These are phyloP conservation scores for Amblyopsis hoosieri DNA, from an alignment of 2,797 vertebrate genomes.

Conservation along the genomic window DNA sequence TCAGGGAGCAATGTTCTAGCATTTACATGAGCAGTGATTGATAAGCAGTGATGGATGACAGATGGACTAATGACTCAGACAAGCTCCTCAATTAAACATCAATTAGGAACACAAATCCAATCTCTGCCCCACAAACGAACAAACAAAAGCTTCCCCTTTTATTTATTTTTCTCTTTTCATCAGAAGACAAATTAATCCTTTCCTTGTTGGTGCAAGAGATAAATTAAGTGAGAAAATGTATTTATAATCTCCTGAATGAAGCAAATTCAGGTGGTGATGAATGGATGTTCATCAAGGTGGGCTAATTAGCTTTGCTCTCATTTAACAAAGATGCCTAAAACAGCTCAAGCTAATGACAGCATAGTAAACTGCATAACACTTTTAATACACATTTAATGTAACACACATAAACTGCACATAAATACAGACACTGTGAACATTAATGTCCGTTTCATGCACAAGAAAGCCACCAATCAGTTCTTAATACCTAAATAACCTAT, in stretches of 20 bases:
- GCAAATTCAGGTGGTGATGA: slow-evolving; percentile 40
- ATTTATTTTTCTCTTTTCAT: slow-evolving; percentile 8
- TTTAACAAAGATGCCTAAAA: slow-evolving; percentile 47
- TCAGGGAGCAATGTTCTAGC: slow-evolving; percentile 47
- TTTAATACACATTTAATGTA: slow-evolving; percentile 1
- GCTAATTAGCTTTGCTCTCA: slow-evolving; percentile 43
- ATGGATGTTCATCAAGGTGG: slow-evolving; percentile 57
- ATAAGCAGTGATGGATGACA: slow-evolving; percentile 65
- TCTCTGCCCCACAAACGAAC: background rate
- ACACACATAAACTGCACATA: background rate
- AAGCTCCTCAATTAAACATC: slow-evolving; percentile 78
- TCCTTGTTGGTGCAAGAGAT: slow-evolving; percentile 23
- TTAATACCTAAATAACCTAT: too few relatives aligned
- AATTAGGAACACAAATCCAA: slow-evolving; percentile 67
- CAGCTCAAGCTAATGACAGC: slow-evolving; percentile 23
- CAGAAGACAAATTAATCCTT: background rate
- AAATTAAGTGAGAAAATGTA: slow-evolving; percentile 32
- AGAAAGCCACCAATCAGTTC: too few relatives aligned
- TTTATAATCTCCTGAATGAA: slow-evolving; percentile 38
- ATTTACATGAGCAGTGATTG: slow-evolving; percentile 68
- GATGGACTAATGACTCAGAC: slow-evolving; percentile 74
- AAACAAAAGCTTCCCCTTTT: slow-evolving; percentile 1
- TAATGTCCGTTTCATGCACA: too few relatives aligned
- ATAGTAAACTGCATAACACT: slow-evolving; percentile 10
- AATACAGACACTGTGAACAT: background rate